Evolutionary conservation across 2,888 invertebrate species (phyloP), one percentile per base, ranked within the genome.

Genomic region (Calliopum simillimum): DNA sequence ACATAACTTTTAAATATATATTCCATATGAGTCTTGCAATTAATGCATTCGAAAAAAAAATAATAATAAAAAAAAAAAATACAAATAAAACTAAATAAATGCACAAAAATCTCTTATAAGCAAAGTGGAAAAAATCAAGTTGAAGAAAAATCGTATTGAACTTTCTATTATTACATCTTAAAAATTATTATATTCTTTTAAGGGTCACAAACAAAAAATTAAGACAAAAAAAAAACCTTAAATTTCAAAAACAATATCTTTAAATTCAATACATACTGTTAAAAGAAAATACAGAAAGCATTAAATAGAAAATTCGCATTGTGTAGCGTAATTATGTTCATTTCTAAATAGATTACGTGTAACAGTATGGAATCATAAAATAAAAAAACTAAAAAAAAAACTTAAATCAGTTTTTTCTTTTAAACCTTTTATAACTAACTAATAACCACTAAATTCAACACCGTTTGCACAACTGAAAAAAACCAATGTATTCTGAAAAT

Each of bases 121-220:
- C 49, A 16, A 16, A 49, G 49, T 49, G 49, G 47, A 11, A 33
- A 64, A 59, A 67, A 23, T 23, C 4, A 49, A 62, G 55, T 41
- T 33, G 25, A 64, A 41, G 49, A 64, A 41, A 53, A 43, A 43
- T 33, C 33, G 33, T 61, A 61, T 44, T 61, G 21, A 44, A 61
- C 44, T 61, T 44, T 44, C 43, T 44, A 44, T 12, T 43, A 61
- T 46, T n/a, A 19, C 51, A 49, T n/a, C 33, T 49, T 51, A 41
- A 70, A 44, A 67, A 68, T 67, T 58, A 43, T 33, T 49, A 67
- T 55, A 65, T 63, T 44, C 56, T 68, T 66, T 68, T 56, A 53
- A 44, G 55, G 25, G 55, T 56, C 43, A 61, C 19, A 61, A 61
- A 61, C 21, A 11, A 19, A 51, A n/a, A 16, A 13, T 51, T 8